Evolutionary conservation across 2,113 vertebrate genomes (phyloP).

Genomic region (Isichthys henryi): DNA sequence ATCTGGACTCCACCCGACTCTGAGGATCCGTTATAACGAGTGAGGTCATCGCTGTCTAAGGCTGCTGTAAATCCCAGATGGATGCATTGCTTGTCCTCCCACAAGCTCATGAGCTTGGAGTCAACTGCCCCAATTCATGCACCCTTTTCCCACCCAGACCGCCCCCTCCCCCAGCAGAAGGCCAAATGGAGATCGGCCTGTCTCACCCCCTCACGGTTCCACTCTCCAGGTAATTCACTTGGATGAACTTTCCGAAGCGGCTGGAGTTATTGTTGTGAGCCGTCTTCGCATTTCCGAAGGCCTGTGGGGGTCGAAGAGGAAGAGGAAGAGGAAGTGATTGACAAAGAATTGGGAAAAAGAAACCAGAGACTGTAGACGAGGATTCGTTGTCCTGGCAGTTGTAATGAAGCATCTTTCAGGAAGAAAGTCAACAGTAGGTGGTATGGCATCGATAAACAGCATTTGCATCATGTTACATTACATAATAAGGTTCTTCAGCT

Average conservation of each 20-base stretch:
- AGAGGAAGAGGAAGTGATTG: neutral
- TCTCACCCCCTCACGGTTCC: slow-evolving; percentile 91
- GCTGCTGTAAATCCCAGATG: neutral
- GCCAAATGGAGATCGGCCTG: neutral
- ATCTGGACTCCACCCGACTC: neutral
- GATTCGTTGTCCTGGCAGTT: neutral
- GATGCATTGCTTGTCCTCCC: neutral
- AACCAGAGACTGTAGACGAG: neutral
- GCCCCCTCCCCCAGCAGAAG: neutral
- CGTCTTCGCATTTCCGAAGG: slow-evolving; percentile 95
- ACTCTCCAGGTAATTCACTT: slow-evolving; percentile 95
- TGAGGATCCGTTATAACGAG: neutral
- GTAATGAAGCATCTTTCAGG: neutral
- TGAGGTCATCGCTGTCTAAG: neutral
- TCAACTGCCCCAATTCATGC: neutral
- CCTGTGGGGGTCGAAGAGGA: slow-evolving; percentile 57
- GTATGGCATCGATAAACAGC: neutral
- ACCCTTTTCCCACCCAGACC: neutral
- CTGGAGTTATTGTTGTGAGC: slow-evolving; percentile 98
- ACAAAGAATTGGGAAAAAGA: neutral
- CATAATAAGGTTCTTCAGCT: neutral
- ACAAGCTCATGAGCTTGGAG: neutral
- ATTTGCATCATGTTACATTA: neutral
- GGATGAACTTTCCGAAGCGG: slow-evolving; percentile 95
- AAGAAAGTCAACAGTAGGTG: neutral